Evolutionary conservation across 2,888 invertebrate species (phyloP), one percentile per base, ranked within the genome.

Genomic region (Agrochola macilenta): DNA sequence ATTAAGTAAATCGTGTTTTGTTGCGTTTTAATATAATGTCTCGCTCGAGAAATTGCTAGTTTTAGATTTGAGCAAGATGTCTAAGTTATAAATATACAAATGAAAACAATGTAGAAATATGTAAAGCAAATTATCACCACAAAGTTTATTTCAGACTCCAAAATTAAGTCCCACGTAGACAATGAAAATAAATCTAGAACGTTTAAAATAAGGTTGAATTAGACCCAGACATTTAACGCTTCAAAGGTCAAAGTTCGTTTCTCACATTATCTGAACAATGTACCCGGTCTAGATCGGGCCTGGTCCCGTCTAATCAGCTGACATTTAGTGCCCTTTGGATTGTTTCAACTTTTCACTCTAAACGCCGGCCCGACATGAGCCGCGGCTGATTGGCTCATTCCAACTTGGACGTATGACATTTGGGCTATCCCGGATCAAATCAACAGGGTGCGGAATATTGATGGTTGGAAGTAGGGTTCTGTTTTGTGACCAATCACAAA

Each of bases 211-310:
- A 58, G 49, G 66, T 63, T 61, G 49, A 70, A 70, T 77, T 43
- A 52, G 61, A 57, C 30, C 61, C 35, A 85, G 74, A 64, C 70
- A 78, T 82, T 75, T 63, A 63, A 54, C 60, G 46, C 58, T 54
- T n/a, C 14, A 70, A 82, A 84, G 83, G 69, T 75, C 74, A 75
- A 43, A 84, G 86, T 72, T 84, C 72, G 43, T 68, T 84, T 82
- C 83, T 75, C 83, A 84, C 86, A 78, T 82, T 84, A 84, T 73
- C 64, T 81, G 49, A 82, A 82, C 85, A 79, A 74, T 60, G 26
- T 73, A 46, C 23, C 49, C 52, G 54, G 78, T 74, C 85, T 82
- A 83, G 83, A 83, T 85, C 65, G 61, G 49, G 26, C 64, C 30
- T 23, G 17, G 60, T 26, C 65, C 61, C 54, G 65, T 63, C 76